Base-by-base conservation (phyloP, 2,888 invertebrate genomes). In the Nemotelus nigrinus region DNA sequence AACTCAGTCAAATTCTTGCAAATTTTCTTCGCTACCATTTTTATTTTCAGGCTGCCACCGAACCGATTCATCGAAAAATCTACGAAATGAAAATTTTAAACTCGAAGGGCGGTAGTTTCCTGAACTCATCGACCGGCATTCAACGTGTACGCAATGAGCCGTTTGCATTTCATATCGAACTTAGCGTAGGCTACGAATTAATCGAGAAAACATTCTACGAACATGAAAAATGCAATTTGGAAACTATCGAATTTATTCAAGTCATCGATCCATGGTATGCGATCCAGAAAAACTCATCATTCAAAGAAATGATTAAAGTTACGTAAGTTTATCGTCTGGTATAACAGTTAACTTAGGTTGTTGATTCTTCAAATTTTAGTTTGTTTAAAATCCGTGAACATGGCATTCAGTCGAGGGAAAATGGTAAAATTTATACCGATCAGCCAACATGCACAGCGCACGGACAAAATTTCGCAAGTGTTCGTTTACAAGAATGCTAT, bases 1-100 rank as follows among this genome's bases (percentile, higher is more conserved):
- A 25, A 25, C 25, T 25, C 25, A 25, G 25, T 25, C 25, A 25
- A 25, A 25, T 25, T 25, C 25, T 25, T 25, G 25, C 1, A 25
- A 25, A 25, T 25, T 25, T 25, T 1, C 25, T 25, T 1, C 25
- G 25, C 25, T 25, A 1, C 25, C 25, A 25, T 8, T 41, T 70
- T 55, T 0, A 47, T 50, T 48, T 48, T 25, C 58, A 79, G 79
- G 57, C 58, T n/a, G 72, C 75, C 10, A 79, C 70, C 2, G 89
- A 89, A 2, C 89, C 89, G 0, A 84, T 89, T 64, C 85, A 88
- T 1, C 88, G 88, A 80, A 84, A 85, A 0, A 88, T 89, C 79
- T 89, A 89, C 80, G 86, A 88, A 79, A 88, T 87, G 82, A 89
- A 89, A 83, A 88, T 89, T 39, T 88, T 88, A 2, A 88, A 88